Evolutionary conservation across 2,797 vertebrate genomes (phyloP).

Genomic region (Microchirus variegatus): DNA sequence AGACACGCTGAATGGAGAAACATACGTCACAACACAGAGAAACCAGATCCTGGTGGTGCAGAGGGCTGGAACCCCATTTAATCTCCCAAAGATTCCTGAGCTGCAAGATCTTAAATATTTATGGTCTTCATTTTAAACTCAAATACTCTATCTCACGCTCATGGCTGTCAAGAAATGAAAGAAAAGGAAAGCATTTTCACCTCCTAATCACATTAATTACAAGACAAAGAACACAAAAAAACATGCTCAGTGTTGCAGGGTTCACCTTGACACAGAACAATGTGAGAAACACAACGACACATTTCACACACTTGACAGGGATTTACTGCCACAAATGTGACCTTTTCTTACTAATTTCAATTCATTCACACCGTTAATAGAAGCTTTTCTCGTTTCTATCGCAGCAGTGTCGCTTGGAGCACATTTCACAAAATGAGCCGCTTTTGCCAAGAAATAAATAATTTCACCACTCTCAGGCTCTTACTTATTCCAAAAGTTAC

Average conservation of each 20-base stretch:
- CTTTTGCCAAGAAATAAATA: not conserved
- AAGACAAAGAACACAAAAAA: not conserved
- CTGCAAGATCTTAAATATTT: slow-evolving; percentile 60
- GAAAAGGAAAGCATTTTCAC: slow-evolving; percentile 7
- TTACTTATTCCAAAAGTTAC: slow-evolving; percentile 1
- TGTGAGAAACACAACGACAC: slow-evolving; percentile 1
- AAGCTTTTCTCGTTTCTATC: no score
- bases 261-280: slow-evolving; percentile 33
- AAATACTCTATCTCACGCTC: not conserved
- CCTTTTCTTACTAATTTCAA: no score
- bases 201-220: slow-evolving; percentile 28
- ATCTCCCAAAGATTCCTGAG: slow-evolving; percentile 45
- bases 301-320: not conserved
- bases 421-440: slow-evolving; percentile 29
- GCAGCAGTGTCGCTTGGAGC: no score
- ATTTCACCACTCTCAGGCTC: not conserved
- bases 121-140: slow-evolving; percentile 31
- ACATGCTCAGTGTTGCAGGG: not conserved
- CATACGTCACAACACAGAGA: not conserved
- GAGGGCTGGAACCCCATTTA: slow-evolving; percentile 38
- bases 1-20: not conserved
- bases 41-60: slow-evolving; percentile 29
- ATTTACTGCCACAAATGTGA: no score
- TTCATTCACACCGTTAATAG: no score
- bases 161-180: not conserved